A percentile compares a stretch with the other conserved stretches of the same genome.
phyloP scores from a whole-genome alignment of 2,797 vertebrate genomes.

The Prunella strophiata region DNA sequence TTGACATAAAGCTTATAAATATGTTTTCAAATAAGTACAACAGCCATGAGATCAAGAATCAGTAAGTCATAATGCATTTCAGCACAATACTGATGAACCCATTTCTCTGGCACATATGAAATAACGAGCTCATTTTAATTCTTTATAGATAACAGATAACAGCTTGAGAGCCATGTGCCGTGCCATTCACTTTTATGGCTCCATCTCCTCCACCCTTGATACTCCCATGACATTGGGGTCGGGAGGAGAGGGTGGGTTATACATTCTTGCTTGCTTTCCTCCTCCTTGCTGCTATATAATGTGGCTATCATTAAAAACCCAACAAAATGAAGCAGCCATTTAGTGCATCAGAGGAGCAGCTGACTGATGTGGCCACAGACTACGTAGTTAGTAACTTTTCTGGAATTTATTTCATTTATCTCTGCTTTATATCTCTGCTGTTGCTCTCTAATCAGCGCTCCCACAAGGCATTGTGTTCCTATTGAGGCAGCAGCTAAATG shows the following conservation, averaged over 20 bases:
- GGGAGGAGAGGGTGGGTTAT: not conserved
- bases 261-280: not conserved
- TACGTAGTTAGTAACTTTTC: slow-evolving; percentile 35
- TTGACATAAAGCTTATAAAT: slow-evolving; percentile 55
- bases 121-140: slow-evolving; percentile 66
- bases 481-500: slow-evolving; percentile 64
- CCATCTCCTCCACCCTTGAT: not conserved
- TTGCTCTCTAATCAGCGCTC: slow-evolving; percentile 73
- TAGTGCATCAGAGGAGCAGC: slow-evolving; percentile 15
- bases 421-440: slow-evolving; percentile 29
- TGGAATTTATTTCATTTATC: slow-evolving; percentile 53
- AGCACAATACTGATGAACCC: slow-evolving; percentile 27
- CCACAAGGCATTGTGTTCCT: slow-evolving; percentile 64
- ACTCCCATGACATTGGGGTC: slow-evolving; percentile 11
- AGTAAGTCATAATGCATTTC: slow-evolving; percentile 45
- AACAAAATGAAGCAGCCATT: not conserved
- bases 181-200: slow-evolving; percentile 40
- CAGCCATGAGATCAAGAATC: slow-evolving; percentile 56
- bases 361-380: slow-evolving; percentile 51
- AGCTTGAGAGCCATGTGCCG: slow-evolving; percentile 43
- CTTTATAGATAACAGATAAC: slow-evolving; percentile 60
- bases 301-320: not conserved
- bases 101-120: slow-evolving; percentile 31
- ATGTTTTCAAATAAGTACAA: slow-evolving; percentile 66
- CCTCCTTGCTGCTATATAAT: not conserved